A percentile compares a stretch with the other conserved stretches of the same genome.
Evolutionary conservation across 1,140 invertebrate species (phyloP).

Genomic region (Oncopodura yosiiana): DNA sequence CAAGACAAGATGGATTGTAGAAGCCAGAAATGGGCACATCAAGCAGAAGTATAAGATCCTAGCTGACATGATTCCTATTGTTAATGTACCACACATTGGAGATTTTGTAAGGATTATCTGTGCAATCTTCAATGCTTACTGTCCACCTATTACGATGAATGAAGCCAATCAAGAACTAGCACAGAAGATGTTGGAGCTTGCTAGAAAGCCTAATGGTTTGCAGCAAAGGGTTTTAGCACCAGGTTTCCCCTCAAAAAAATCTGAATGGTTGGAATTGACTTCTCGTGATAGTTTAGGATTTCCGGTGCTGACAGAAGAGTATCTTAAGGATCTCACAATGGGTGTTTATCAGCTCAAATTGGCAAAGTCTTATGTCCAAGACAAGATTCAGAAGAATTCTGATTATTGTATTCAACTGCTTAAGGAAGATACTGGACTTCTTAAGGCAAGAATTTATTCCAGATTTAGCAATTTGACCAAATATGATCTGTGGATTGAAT

Average conservation of each 20-base stretch:
- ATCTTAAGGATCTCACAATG: neutral
- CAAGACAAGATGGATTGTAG: slow-evolving; percentile 30
- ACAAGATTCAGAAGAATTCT: neutral
- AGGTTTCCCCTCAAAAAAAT: neutral
- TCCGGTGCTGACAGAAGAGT: neutral
- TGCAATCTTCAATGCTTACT: slow-evolving; percentile 10
- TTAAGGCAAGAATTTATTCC: slow-evolving; percentile 4
- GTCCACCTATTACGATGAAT: neutral
- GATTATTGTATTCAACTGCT: neutral
- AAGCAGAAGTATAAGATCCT: slow-evolving; percentile 31
- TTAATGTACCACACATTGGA: slow-evolving; percentile 9
- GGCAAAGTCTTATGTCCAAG: neutral
- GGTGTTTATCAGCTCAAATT: slow-evolving; percentile 3
- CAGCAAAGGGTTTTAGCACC: neutral
- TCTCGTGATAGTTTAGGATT: neutral
- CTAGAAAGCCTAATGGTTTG: neutral
- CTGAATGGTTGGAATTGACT: neutral
- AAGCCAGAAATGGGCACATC: slow-evolving; percentile 28
- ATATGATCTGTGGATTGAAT: slow-evolving; percentile 9
- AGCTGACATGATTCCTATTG: slow-evolving; percentile 2
- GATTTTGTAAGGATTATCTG: slow-evolving; percentile 7
- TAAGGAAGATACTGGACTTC: neutral
- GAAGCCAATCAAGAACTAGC: neutral
- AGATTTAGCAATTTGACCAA: neutral
- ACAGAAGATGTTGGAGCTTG: neutral